Evolutionary conservation across 2,797 vertebrate genomes (phyloP), one percentile per base, ranked within the genome.

Genomic region (Rhabdophis nuchalis): DNA sequence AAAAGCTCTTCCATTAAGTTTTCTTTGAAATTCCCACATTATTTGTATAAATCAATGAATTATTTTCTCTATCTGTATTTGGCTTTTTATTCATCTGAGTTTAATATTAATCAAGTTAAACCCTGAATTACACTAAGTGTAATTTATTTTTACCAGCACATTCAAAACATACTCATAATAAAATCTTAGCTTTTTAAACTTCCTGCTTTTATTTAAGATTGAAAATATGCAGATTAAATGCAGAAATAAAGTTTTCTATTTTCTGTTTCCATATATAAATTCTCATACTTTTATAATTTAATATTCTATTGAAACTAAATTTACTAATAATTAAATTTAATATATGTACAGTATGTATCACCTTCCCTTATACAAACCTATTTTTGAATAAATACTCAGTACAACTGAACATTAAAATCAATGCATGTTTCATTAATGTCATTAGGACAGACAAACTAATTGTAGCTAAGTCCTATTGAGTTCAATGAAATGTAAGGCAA

Each of bases 1-100:
- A 89, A 85, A 52, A 23, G 46, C 86, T 23, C 14, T 92, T 93
- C n/a, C n/a, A 93, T 46, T 92, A 92, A 92, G 7, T 23, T 53
- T 88, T 86, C 90, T 86, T 86, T 89, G 13, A 92, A n/a, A 58
- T 92, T 52, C 52, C 52, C 12, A 58, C 29, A 57, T 72, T 77
- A 56, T 87, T 91, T n/a, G n/a, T 54, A 53, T 32, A 86, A 11
- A n/a, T 72, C 54, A 87, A 23, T 77, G 54, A 52, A 12, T 82
- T 82, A 82, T 82, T 82, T 82, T 82, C 72, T 46, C 20, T 82
- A 16, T 18, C 32, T 11, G 10, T 41, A 29, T 7, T 90, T 64
- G 23, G 58, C 54, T 87, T 25, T 16, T 86, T 41, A 41, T 32
- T 56, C 9, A 88, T 9, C 20, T 58, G 32, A 56, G 11, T 52